Evolutionary conservation across 2,888 invertebrate genomes (phyloP), one percentile per base, ranked within the genome.

Genomic region (Drosophila vallismaia): DNA sequence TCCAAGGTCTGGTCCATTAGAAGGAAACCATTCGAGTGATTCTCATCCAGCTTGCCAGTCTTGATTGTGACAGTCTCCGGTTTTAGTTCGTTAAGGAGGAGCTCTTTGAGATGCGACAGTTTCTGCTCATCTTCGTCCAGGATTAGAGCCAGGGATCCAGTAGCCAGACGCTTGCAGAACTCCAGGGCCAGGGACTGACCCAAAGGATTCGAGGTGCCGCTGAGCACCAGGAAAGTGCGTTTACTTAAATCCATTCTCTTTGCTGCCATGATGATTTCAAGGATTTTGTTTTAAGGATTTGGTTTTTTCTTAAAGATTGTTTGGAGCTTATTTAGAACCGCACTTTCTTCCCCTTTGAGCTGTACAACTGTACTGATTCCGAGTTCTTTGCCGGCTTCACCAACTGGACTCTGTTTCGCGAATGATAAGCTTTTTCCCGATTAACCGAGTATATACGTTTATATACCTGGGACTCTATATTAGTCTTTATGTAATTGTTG

Each of bases 191-290:
- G 93, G 56, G 95, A 94, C 85, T 94, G 93, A 7, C 98, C 98
- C 56, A 98, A 95, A 29, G 97, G 97, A 91, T 95, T 91, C 55
- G 97, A 97, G 0, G 97, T 96, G 10, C 98, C 98, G 10, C 97
- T 96, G 36, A 98, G 92, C 48, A 98, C 89, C 82, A 94, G 93
- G 82, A 94, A 93, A 8, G 93, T 93, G 50, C 93, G 91, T 77
- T 94, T 94, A 2, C 93, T 92, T 69, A 95, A 92, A 89, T 94
- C 93, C 89, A 94, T 88, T 85, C 75, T 89, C 71, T 83, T 89
- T 53, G 84, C 77, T 62, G 86, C 79, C 90, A 89, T 89, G 46
- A 29, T 14, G 12, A 2, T 40, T 12, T 19, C 2, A 19, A 19
- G 19, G 24, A 12, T 31, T 36, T 19, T 12, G 19, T 19, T 12